Evolutionary conservation across 2,888 invertebrate species (phyloP), one percentile per base, ranked within the genome.

Genomic region (Chloroclysta siterata): DNA sequence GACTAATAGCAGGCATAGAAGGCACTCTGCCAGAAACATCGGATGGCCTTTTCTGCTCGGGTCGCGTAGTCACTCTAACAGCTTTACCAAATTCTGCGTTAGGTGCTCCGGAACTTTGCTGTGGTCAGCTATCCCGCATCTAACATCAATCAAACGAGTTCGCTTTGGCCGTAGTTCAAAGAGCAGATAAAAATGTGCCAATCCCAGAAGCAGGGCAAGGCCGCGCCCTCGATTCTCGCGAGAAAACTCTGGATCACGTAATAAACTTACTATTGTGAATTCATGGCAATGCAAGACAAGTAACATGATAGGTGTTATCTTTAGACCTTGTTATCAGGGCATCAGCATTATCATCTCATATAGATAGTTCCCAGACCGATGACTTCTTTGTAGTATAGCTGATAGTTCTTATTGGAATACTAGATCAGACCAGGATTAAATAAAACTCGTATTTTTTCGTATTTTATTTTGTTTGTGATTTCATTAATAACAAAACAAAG

Each of bases 101-200:
- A 15, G 3, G 46, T n/a, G 46, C 1, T 11, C 44, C 5, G 17
- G 7, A 17, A 61, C 17, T 53, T 59, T 15, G 28, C 22, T 41
- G 41, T 68, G 60, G 64, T 69, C 57, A 68, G 57, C 57, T 53
- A 59, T 66, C 53, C 48, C 42, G 29, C 58, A 54, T 53, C 63
- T 63, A 64, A 69, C 73, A 81, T 84, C 79, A 81, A 85, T 85
- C 83, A 84, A 79, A 79, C 68, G 72, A 72, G 66, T 73, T 69
- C 56, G 65, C 69, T 78, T 84, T 83, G 85, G 85, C 85, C 74
- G 76, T 79, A 78, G 82, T 85, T 87, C 83, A 84, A 83, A 82
- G 79, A 77, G 75, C 81, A 84, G 83, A 86, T 88, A 87, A 89
- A 91, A 90, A 90, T 90, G 88, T 92, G 90, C 92, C 89, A 90